Conservation (phyloP, 2,797 vertebrate species). For the Percopsis omiscomaycus region DNA sequence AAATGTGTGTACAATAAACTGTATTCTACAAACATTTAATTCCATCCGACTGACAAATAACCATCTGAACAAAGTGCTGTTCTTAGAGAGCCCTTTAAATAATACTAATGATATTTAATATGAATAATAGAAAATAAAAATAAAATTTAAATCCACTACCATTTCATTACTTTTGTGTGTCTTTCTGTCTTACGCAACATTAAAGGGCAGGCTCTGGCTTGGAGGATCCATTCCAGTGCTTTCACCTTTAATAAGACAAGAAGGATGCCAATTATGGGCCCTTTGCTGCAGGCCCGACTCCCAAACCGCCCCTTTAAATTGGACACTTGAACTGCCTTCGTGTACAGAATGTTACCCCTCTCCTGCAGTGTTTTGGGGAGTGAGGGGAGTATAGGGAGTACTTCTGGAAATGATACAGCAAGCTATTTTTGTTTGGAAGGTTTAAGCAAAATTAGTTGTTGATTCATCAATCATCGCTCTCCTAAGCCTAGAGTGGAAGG, state of each 20-base stretch:
- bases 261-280: slow-evolving; percentile 81
- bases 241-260: slow-evolving; percentile 80
- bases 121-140: slow-evolving; percentile 21
- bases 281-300: slow-evolving; percentile 71
- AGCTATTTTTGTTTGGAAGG: slow-evolving; percentile 42
- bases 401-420: slow-evolving; percentile 4
- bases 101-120: background rate
- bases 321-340: slow-evolving; percentile 67
- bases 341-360: slow-evolving; percentile 41
- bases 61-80: too few relatives aligned
- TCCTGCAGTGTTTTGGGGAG: slow-evolving; percentile 20
- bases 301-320: slow-evolving; percentile 75
- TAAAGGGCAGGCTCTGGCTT: slow-evolving; percentile 60
- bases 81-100: slow-evolving; percentile 27
- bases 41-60: too few relatives aligned
- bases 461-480: slow-evolving; percentile 50
- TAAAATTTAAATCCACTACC: slow-evolving; percentile 3
- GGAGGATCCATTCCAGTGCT: slow-evolving; percentile 62
- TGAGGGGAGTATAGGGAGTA: background rate
- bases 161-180: slow-evolving; percentile 36
- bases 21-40: too few relatives aligned
- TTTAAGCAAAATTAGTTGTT: slow-evolving; percentile 38
- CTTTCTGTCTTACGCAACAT: slow-evolving; percentile 58
- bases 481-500: slow-evolving; percentile 46
- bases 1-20: too few relatives aligned